A percentile compares a stretch with the other conserved stretches of the same genome.
Evolutionary conservation across 2,888 invertebrate species (phyloP).

Genomic region (Acanthosepion pharaonis): DNA sequence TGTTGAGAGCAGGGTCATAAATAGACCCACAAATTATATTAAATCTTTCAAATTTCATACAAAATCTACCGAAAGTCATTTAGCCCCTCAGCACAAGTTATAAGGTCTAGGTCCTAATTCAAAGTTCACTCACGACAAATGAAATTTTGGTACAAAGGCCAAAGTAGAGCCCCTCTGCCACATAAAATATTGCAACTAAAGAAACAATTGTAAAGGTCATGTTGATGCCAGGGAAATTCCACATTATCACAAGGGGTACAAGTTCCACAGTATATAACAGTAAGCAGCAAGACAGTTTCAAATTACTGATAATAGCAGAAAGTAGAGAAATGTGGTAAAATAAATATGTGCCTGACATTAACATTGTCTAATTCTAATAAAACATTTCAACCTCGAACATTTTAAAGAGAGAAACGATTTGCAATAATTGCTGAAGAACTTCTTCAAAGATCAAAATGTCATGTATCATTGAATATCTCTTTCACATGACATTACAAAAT

Average conservation of each 20-base stretch:
- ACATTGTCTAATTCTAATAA: background rate
- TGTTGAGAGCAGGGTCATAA: too few relatives aligned
- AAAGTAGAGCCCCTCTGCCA: background rate
- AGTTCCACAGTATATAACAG: background rate
- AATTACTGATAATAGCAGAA: background rate
- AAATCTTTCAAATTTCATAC: background rate
- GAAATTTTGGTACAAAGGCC: background rate
- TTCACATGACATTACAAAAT: background rate
- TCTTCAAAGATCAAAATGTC: background rate
- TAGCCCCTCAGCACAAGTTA: background rate
- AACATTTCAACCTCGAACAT: background rate
- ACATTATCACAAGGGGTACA: background rate
- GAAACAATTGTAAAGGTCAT: conserved; percentile 17
- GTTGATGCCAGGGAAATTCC: background rate
- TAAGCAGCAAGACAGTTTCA: background rate
- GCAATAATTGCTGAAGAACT: background rate
- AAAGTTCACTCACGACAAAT: too few relatives aligned
- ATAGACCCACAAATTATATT: background rate
- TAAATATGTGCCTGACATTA: background rate
- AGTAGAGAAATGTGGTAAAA: background rate
- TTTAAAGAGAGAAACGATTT: background rate
- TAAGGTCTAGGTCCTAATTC: background rate
- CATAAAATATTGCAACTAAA: background rate
- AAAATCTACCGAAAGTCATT: background rate
- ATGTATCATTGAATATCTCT: background rate